Percentiles rank a stretch among this genome's conserved stretches.
Conservation (phyloP, 2,888 invertebrate genomes). For the Argyresthia albistria region DNA sequence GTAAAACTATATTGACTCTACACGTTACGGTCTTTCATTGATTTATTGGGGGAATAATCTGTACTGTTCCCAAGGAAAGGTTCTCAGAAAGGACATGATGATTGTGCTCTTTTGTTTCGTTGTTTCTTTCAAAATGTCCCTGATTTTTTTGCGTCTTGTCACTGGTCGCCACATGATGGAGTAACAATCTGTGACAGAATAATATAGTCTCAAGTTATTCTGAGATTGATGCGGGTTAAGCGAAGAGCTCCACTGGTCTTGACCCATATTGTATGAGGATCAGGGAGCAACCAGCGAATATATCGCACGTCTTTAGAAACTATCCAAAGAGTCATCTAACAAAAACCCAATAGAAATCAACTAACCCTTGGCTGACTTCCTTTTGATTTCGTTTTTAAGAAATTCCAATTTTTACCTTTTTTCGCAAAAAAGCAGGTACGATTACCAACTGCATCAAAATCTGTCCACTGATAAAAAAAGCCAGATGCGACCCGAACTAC, state of each 20-base stretch:
- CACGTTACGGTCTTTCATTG: slow-evolving; percentile 7
- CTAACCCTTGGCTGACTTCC: slow-evolving; percentile 63
- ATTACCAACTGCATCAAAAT: slow-evolving; percentile 33
- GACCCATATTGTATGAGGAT: slow-evolving; percentile 37
- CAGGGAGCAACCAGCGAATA: slow-evolving; percentile 48
- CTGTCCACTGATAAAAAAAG: slow-evolving; percentile 39
- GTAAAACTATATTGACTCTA: not conserved
- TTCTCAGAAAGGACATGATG: slow-evolving; percentile 15
- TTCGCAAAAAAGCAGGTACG: slow-evolving; percentile 29
- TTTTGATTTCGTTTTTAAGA: slow-evolving; percentile 50
- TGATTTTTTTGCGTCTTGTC: not conserved
- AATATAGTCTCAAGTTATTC: not conserved
- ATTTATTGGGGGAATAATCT: slow-evolving; percentile 27
- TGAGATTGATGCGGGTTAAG: slow-evolving; percentile 16
- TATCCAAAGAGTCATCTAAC: slow-evolving; percentile 23
- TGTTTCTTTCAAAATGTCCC: not conserved
- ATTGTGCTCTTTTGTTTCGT: slow-evolving; percentile 2
- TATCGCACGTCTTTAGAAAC: slow-evolving; percentile 18
- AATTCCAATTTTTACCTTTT: slow-evolving; percentile 41
- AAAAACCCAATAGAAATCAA: slow-evolving; percentile 38
- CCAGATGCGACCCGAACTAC: slow-evolving; percentile 48
- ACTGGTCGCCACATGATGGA: not conserved
- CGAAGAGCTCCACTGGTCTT: slow-evolving; percentile 11
- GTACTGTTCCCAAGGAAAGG: slow-evolving; percentile 19
- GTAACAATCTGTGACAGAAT: not conserved